Evolutionary conservation across 2,888 invertebrate species (phyloP).

Genomic region (Agrochola lota): DNA sequence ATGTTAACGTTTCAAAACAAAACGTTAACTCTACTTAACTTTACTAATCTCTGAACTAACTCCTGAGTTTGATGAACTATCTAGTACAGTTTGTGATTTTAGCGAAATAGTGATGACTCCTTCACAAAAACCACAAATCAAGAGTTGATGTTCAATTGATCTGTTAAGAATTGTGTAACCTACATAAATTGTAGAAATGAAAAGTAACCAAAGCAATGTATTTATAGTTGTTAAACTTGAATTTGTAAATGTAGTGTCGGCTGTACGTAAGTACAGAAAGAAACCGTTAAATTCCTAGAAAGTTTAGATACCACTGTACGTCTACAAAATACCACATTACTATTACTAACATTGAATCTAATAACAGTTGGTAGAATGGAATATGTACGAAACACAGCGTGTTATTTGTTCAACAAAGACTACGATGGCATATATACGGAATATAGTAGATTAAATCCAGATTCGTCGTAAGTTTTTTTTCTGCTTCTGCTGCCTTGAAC

Average conservation of each 20-base stretch:
- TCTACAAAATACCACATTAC: conserved; percentile 44
- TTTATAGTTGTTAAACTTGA: conserved; percentile 13
- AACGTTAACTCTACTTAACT: too few species aligned
- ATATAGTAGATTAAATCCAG: neutral
- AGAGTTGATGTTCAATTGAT: conserved; percentile 1
- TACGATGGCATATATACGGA: neutral
- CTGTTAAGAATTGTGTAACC: neutral
- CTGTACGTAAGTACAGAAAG: conserved; percentile 3
- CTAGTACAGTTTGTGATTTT: neutral
- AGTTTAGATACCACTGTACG: conserved; percentile 44
- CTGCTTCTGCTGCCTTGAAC: neutral
- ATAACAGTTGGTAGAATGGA: conserved; percentile 14
- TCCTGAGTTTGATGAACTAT: neutral
- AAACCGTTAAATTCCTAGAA: conserved; percentile 58
- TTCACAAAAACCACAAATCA: conserved; percentile 4
- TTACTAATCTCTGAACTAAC: conserved; percentile 26
- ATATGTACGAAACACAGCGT: neutral
- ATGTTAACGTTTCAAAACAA: conserved; percentile 12
- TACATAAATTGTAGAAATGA: conserved; percentile 8
- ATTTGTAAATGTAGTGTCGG: neutral
- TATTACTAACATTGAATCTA: conserved; percentile 36
- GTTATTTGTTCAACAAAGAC: conserved; percentile 9
- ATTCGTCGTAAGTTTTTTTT: neutral
- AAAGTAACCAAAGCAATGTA: conserved; percentile 22
- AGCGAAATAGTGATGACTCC: neutral